Percentiles rank a stretch among this genome's conserved stretches.
phyloP scores from a whole-genome alignment of 2,797 vertebrate genomes.

The Basileuterus tristriatus region DNA sequence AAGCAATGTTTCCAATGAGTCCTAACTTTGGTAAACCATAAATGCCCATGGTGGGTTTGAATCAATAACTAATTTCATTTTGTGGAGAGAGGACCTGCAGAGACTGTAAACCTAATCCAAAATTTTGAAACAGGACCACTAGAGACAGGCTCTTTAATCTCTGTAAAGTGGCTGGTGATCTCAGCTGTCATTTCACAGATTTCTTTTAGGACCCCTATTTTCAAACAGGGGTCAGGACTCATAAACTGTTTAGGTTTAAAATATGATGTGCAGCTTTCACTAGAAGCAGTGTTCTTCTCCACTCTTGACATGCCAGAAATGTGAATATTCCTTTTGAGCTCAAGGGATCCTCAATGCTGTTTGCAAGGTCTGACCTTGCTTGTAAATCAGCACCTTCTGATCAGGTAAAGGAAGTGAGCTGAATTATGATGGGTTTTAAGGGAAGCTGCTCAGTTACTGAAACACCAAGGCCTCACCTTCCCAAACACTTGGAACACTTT shows the following conservation, averaged over 20 bases:
- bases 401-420: neutral
- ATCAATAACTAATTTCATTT: neutral
- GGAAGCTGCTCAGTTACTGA: neutral
- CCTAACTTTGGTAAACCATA: neutral
- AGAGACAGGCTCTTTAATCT: neutral
- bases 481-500: neutral
- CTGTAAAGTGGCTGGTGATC: neutral
- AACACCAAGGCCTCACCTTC: neutral
- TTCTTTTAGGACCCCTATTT: neutral
- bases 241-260: neutral
- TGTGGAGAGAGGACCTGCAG: neutral
- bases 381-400: neutral
- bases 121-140: neutral
- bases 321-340: neutral
- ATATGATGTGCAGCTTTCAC: neutral
- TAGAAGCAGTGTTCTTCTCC: neutral
- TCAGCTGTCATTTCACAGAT: neutral
- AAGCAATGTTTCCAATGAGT: neutral
- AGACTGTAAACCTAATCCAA: neutral
- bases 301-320: neutral
- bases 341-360: neutral
- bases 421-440: neutral
- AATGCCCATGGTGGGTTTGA: neutral
- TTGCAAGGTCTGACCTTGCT: neutral
- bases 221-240: neutral